A percentile compares a stretch with the other conserved stretches of the same genome.
These are phyloP conservation scores for Charina bottae DNA, from an alignment of 2,113 vertebrate genomes.

Conservation along the genomic window DNA sequence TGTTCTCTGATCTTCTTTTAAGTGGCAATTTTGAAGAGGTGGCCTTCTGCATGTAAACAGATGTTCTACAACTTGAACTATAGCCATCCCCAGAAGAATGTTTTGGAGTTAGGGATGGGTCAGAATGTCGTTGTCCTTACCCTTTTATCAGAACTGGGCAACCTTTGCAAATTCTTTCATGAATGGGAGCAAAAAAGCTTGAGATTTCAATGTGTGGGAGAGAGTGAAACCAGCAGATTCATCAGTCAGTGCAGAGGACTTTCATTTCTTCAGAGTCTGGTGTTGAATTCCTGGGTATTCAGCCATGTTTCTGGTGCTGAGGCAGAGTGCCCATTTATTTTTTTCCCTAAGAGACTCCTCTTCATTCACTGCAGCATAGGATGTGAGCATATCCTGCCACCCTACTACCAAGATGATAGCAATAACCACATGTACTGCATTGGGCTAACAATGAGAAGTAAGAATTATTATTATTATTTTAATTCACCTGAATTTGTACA, in stretches of 20 bases:
- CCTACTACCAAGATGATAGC: not conserved
- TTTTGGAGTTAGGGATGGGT: no score
- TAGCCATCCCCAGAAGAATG: no score
- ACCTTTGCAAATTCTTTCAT: not conserved
- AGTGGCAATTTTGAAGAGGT: no score
- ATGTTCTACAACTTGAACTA: no score
- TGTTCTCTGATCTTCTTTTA: no score
- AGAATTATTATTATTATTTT: no score
- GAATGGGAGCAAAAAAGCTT: not conserved
- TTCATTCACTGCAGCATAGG: not conserved
- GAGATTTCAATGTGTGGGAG: not conserved
- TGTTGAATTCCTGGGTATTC: not conserved
- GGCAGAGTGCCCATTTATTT: not conserved
- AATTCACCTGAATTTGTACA: no score
- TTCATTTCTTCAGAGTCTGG: not conserved
- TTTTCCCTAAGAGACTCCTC: not conserved
- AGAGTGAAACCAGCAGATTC: not conserved
- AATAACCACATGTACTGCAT: not conserved
- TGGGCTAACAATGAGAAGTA: not conserved
- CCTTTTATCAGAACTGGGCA: not conserved
- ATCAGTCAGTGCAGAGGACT: not conserved
- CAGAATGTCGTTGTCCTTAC: not conserved
- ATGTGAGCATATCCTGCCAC: not conserved
- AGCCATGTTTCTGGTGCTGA: not conserved
- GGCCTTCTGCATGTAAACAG: no score